Evolutionary conservation across 2,888 invertebrate species (phyloP).

Genomic region (Hedya salicella): DNA sequence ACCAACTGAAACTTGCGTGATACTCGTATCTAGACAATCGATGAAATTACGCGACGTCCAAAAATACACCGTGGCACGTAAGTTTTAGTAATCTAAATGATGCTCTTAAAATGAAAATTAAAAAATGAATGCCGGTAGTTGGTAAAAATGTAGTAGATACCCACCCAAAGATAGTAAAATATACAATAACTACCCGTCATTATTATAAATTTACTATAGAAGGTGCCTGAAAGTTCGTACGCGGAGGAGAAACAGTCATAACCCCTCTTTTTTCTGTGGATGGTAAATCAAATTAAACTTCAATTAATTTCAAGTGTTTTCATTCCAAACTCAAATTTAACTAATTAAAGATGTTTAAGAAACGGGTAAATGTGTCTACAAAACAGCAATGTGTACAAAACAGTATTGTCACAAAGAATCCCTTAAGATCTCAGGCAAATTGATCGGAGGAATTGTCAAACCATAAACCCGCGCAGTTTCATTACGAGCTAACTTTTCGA

Average conservation of each 20-base stretch:
- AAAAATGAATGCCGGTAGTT: not conserved
- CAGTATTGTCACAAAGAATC: not conserved
- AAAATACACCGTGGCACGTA: not conserved
- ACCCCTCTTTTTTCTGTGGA: too few relatives aligned
- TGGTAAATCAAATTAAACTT: too few relatives aligned
- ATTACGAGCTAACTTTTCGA: slow-evolving; percentile 3
- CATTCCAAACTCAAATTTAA: not conserved
- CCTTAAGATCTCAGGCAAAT: slow-evolving; percentile 22
- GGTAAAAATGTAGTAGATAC: too few relatives aligned
- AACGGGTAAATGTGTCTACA: not conserved
- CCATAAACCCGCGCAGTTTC: slow-evolving; percentile 20
- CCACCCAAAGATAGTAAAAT: too few relatives aligned
- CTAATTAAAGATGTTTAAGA: not conserved
- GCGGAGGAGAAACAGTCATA: too few relatives aligned
- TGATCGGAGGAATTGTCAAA: slow-evolving; percentile 3
- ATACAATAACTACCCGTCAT: too few relatives aligned
- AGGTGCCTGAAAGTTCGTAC: too few relatives aligned
- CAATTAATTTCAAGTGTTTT: not conserved
- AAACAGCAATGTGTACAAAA: not conserved
- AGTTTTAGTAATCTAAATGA: not conserved
- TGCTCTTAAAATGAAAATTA: not conserved
- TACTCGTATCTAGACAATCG: slow-evolving; percentile 8
- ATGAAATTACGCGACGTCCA: not conserved
- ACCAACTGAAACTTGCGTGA: not conserved
- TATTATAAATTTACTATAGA: too few relatives aligned